Evolutionary conservation across 1,140 invertebrate genomes (phyloP), one percentile per base, ranked within the genome.

Genomic region (Micrasema longulum): DNA sequence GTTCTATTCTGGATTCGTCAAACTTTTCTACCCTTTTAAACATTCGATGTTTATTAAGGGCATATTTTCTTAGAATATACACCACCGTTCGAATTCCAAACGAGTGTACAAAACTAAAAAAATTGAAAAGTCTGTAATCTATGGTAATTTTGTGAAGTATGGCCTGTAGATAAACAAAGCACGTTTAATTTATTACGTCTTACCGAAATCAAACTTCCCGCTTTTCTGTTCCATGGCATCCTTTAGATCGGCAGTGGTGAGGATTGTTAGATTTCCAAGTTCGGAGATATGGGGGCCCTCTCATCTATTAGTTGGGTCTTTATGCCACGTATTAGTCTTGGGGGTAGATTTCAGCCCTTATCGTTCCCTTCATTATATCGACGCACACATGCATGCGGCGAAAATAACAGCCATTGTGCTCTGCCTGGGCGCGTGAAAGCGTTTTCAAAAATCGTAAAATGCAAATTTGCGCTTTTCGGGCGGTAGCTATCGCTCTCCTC

Each of bases 371-470:
- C 55, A 60, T 60, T 60, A 60, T 60, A 60, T 22, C 55, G 36
- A 35, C 35, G 55, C 35, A 38, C 10, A 60, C 55, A 60, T 60
- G 55, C 55, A 60, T 41, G 55, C 14, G 18, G 12, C 22, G 14
- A 55, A 55, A 55, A 31, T 31, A 52, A 5, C 48, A 18, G 55
- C 35, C 36, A 60, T 41, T 60, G 11, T 55, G 23, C 12, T 16
- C 55, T 16, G 35, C 6, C 35, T 31, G 36, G 55, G 55, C 55
- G 35, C 36, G 55, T 41, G 35, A 60, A 60, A 60, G 55, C 55
- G 55, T 43, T 60, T 60, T 60, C 55, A 60, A 60, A 60, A 60
- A 60, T 60, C 36, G 55, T 60, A 60, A 43, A 60, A 60, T 60
- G 55, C 55, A 60, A 60, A 60, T 60, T 60, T 35, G 16, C 18